Evolutionary conservation across 2,888 invertebrate species (phyloP), one percentile per base, ranked within the genome.

Genomic region (Pinctada fucata): DNA sequence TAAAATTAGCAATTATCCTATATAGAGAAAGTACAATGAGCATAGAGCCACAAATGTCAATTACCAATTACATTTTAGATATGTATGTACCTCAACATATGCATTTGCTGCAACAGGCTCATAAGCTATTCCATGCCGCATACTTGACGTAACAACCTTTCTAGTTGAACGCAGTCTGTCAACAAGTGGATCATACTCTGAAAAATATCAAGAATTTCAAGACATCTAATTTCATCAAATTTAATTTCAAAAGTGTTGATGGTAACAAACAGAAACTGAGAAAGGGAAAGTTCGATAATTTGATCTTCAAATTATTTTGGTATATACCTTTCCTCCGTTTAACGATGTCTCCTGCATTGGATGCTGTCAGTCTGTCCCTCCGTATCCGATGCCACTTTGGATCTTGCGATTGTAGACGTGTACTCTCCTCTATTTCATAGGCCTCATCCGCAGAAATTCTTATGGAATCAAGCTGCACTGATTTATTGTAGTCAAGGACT

Each of bases 71-170:
- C 4, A 68, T n/a, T 45, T 6, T 6, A 45, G 45, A 69, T 6
- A 3, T 48, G 10, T 4, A 51, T 16, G 68, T 76, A 72, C 66
- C 64, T 72, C 45, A 8, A 49, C 63, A 65, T 51, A 72, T n/a
- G 66, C 72, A 51, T 64, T 51, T 51, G 73, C 79, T 64, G 76
- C 76, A 10, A 76, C 48, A 47, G 65, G 51, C 64, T 73, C 70
- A 70, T 4, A 65, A 6, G 70, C 58, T 31, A 73, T 52, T 5
- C 71, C 73, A 63, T 70, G 65, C 3, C 65, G 45, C 79, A 79
- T 79, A 47, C 58, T 67, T 50, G 71, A 65, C 4, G 74, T 72
- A 0, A 58, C 50, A 6, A 76, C 70, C 10, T 69, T 72, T 69
- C 76, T 68, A 4, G 52, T 73, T 6, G 69, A 51, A 10, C 73